Evolutionary conservation across 2,888 invertebrate genomes (phyloP).

Genomic region (Synanthedon vespiformis): DNA sequence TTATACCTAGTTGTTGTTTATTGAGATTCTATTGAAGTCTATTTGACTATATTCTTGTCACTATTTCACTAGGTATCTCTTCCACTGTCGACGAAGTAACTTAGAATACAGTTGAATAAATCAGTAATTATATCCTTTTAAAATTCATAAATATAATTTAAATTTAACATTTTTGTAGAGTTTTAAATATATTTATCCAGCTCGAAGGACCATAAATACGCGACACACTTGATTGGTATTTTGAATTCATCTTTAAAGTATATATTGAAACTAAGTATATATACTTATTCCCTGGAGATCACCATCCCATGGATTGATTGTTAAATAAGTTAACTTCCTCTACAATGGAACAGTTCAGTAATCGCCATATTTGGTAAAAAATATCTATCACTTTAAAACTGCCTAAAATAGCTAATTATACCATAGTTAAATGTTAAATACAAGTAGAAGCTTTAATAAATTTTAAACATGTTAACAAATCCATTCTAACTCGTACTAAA

Average conservation of each 20-base stretch:
- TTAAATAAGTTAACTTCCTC: too few species aligned
- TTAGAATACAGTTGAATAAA: too few species aligned
- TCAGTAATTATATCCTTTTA: too few species aligned
- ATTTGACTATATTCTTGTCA: constrained; percentile 6
- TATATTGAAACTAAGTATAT: too few species aligned
- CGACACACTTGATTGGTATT: too few species aligned
- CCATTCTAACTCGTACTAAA: constrained; percentile 31
- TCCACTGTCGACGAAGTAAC: constrained; percentile 11
- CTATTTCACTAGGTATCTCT: neutral
- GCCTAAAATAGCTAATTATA: neutral
- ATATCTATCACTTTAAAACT: neutral
- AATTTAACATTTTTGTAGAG: too few species aligned
- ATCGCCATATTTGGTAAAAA: constrained; percentile 1
- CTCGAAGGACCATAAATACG: too few species aligned
- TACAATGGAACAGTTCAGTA: constrained; percentile 9
- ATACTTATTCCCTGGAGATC: neutral
- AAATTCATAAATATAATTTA: too few species aligned
- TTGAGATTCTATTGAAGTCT: constrained; percentile 53
- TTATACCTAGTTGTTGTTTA: constrained; percentile 32
- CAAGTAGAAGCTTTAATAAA: constrained; percentile 43
- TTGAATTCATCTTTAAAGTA: too few species aligned
- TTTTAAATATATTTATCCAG: too few species aligned
- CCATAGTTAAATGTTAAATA: constrained; percentile 39
- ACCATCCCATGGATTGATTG: neutral
- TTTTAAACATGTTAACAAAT: constrained; percentile 31